A percentile compares a stretch with the other conserved stretches of the same genome.
Evolutionary conservation across 2,888 invertebrate genomes (phyloP).

Genomic region (Drosophila nigricruria): DNA sequence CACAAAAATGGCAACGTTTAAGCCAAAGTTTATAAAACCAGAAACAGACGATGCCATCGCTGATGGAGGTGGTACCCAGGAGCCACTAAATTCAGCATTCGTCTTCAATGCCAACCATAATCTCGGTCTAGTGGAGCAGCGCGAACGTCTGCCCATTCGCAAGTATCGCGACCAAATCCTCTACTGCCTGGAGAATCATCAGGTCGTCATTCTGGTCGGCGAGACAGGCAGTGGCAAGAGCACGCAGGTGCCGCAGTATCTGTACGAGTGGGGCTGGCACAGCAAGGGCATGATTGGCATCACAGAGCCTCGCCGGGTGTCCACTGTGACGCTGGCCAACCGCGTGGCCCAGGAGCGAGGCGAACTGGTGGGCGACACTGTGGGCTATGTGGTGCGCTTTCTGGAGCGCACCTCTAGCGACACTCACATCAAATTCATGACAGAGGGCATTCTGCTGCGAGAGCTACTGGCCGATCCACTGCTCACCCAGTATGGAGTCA

Average conservation of each 20-base stretch:
- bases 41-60: constrained; percentile 81
- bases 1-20: constrained; percentile 60
- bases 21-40: constrained; percentile 69
- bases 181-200: constrained; percentile 95
- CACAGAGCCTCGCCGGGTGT: constrained; percentile 96
- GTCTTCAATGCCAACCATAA: constrained; percentile 94
- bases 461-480: constrained; percentile 98
- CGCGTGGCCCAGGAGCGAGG: constrained; percentile 96
- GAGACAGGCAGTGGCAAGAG: constrained; percentile 96
- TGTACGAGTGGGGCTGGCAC: constrained; percentile 94
- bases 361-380: constrained; percentile 89
- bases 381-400: constrained; percentile 95
- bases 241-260: constrained; percentile 88
- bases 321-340: constrained; percentile 94
- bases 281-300: constrained; percentile 92
- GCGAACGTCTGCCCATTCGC: constrained; percentile 94
- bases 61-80: constrained; percentile 60
- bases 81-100: constrained; percentile 86
- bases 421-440: constrained; percentile 95
- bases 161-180: constrained; percentile 94
- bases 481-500: constrained; percentile 93
- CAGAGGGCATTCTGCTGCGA: constrained; percentile 96
- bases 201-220: constrained; percentile 94
- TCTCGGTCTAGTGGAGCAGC: constrained; percentile 93
- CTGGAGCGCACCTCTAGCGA: constrained; percentile 88